Evolutionary conservation across 2,113 vertebrate genomes (phyloP).

Genomic region (Brachyhypopomus occidentalis): DNA sequence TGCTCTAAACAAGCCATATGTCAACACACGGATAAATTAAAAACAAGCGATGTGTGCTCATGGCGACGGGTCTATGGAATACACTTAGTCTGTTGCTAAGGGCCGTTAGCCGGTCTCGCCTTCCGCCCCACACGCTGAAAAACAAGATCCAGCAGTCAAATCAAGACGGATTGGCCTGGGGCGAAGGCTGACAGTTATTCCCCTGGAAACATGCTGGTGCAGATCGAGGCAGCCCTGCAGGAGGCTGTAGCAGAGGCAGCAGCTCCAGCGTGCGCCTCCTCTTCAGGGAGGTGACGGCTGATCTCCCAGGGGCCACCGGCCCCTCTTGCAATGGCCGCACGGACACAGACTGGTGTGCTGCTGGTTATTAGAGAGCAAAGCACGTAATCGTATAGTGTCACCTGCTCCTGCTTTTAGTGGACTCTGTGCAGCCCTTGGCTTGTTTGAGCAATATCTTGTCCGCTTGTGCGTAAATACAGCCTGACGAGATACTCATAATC

Average conservation of each 20-base stretch:
- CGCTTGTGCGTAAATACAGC: neutral
- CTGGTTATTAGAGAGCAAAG: conserved; percentile 41
- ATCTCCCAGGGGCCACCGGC: neutral
- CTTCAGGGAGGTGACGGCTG: conserved; percentile 3
- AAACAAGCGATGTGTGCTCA: neutral
- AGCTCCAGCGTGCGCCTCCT: conserved; percentile 27
- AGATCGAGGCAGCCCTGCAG: conserved; percentile 26
- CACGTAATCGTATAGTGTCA: no score
- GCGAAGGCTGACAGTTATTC: conserved; percentile 39
- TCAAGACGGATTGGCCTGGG: conserved; percentile 48
- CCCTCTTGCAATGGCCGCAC: neutral
- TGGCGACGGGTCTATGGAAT: neutral
- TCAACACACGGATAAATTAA: conserved; percentile 12
- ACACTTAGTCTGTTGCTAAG: neutral
- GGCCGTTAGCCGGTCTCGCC: neutral
- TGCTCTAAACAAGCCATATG: conserved; percentile 21
- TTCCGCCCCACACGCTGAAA: no score
- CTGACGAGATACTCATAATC: neutral
- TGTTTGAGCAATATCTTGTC: conserved; percentile 1
- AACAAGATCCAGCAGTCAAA: conserved; percentile 22
- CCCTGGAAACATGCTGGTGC: conserved; percentile 43
- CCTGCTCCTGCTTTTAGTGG: no score
- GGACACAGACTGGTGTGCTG: neutral
- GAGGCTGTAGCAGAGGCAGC: neutral
- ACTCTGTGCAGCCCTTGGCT: neutral